A percentile compares a stretch with the other conserved stretches of the same genome.
Conservation (phyloP, 2,888 invertebrate species). For the Germaria angustata region DNA sequence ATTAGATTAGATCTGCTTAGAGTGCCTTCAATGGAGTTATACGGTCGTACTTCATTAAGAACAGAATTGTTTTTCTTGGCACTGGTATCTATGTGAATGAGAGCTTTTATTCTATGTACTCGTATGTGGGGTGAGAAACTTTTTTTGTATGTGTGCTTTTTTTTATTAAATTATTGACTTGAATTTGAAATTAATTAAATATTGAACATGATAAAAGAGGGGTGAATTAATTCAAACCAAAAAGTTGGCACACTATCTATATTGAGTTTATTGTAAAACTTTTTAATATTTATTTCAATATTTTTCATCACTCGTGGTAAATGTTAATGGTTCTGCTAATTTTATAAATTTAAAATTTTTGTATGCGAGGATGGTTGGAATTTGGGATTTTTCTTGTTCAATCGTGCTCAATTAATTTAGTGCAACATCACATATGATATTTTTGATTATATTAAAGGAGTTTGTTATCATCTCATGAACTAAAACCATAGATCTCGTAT, state of each 20-base stretch:
- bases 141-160: neutral
- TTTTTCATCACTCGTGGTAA: neutral
- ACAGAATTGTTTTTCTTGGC: neutral
- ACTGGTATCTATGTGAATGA: neutral
- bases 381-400: too few relatives aligned
- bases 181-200: neutral
- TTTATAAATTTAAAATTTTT: too few relatives aligned
- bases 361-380: too few relatives aligned
- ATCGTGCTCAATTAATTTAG: too few relatives aligned
- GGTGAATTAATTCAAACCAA: neutral
- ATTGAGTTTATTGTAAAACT: neutral
- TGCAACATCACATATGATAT: too few relatives aligned
- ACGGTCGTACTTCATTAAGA: constrained; percentile 18
- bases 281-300: too few relatives aligned
- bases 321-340: too few relatives aligned
- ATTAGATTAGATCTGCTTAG: constrained; percentile 57
- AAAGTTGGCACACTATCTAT: neutral
- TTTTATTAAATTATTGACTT: neutral
- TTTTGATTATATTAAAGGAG: too few relatives aligned
- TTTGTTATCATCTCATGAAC: too few relatives aligned
- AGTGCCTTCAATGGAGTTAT: constrained; percentile 16
- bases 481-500: too few relatives aligned
- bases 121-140: constrained; percentile 6
- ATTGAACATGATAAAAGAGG: too few relatives aligned
- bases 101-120: neutral